Percentiles rank a stretch among this genome's conserved stretches.
phyloP scores from a whole-genome alignment of 1,140 invertebrate genomes.

The Apis mellifera region Amel_HAv3.1 CM009931.2:12743001-12743500 shows the following conservation, averaged over 20 bases:
- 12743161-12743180: not conserved
- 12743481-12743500: too few species aligned
- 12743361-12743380: too few species aligned
- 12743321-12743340: too few species aligned
- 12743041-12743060: not conserved
- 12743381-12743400: too few species aligned
- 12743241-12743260: not conserved
- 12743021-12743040: not conserved
- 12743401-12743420: too few species aligned
- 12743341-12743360: too few species aligned
- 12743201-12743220: too few species aligned
- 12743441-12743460: too few species aligned
- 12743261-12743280: not conserved
- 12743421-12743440: too few species aligned
- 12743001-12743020: not conserved
- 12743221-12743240: too few species aligned
- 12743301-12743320: too few species aligned
- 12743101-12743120: not conserved
- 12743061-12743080: slow-evolving; percentile 5
- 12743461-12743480: too few species aligned
- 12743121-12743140: not conserved
- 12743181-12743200: not conserved
- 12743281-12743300: not conserved
- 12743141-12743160: not conserved
- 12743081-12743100: slow-evolving; percentile 11